These are phyloP conservation scores for Lutraria lutraria DNA, from an alignment of 2,888 invertebrate genomes.

Conservation along the genomic window DNA sequence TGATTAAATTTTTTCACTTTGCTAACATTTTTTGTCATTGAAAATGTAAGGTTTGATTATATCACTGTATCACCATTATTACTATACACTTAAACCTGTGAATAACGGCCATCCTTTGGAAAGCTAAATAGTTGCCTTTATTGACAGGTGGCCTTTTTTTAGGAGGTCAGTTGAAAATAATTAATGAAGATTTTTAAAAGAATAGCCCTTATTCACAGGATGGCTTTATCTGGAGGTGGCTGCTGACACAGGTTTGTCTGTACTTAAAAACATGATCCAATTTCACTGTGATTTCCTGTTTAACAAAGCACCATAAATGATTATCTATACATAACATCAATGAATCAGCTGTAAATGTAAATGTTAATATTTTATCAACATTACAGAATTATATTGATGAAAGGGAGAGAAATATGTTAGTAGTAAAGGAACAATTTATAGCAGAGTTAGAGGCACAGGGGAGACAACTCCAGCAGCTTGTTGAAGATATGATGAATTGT, in stretches of 20 bases:
- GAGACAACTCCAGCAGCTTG: conserved; percentile 53
- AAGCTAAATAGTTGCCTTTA: too few species aligned
- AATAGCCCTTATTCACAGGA: too few species aligned
- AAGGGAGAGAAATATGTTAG: conserved; percentile 62
- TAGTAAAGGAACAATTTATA: conserved; percentile 64
- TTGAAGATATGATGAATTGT: conserved; percentile 63
- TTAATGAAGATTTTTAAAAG: too few species aligned
- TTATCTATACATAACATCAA: background rate
- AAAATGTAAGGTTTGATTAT: too few species aligned
- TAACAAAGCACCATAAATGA: background rate
- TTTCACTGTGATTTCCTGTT: background rate
- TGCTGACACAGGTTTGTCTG: too few species aligned
- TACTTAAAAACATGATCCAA: background rate
- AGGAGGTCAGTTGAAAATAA: too few species aligned
- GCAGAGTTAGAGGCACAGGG: conserved; percentile 64
- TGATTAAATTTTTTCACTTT: background rate
- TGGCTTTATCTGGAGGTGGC: too few species aligned
- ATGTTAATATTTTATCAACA: background rate
- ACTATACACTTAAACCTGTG: too few species aligned
- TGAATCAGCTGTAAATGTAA: background rate
- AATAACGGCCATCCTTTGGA: too few species aligned
- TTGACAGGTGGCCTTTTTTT: too few species aligned
- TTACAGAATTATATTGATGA: conserved; percentile 65
- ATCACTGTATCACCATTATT: too few species aligned
- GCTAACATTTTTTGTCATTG: too few species aligned